A percentile compares a stretch with the other conserved stretches of the same genome.
Conservation (phyloP, 2,113 vertebrate genomes). For the Dissostichus mawsoni region DNA sequence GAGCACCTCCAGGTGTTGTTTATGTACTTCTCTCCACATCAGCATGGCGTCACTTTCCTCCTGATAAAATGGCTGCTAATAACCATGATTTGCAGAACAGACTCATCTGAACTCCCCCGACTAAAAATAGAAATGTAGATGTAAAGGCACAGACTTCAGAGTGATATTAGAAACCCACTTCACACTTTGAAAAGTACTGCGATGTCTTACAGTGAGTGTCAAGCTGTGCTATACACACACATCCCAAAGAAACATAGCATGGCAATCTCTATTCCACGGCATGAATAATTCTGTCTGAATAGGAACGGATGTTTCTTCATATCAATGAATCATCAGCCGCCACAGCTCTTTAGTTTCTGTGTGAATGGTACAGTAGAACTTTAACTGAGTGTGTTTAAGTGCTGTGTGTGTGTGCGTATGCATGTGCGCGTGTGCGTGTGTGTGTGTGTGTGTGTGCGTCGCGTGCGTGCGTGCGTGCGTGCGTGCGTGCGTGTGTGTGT, state of each 20-base stretch:
- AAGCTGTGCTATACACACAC: slow-evolving; percentile 68
- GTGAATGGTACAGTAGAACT: slow-evolving; percentile 50
- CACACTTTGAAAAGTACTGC: slow-evolving; percentile 77
- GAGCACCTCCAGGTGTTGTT: slow-evolving; percentile 71
- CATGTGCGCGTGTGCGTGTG: slow-evolving; percentile 8
- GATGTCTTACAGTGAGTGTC: slow-evolving; percentile 66
- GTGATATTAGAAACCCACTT: slow-evolving; percentile 72
- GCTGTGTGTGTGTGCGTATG: background rate
- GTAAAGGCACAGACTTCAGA: slow-evolving; percentile 73
- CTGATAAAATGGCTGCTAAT: slow-evolving; percentile 41
- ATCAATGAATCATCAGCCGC: slow-evolving; percentile 80
- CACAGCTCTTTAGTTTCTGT: slow-evolving; percentile 62
- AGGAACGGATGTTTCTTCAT: slow-evolving; percentile 76
- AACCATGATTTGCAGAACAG: slow-evolving; percentile 46
- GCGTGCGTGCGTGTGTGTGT: background rate
- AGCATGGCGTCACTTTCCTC: slow-evolving; percentile 27
- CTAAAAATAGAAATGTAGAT: slow-evolving; percentile 74
- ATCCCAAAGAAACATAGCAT: slow-evolving; percentile 73
- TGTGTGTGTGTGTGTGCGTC: background rate
- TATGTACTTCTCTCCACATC: slow-evolving; percentile 46
- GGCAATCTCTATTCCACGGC: slow-evolving; percentile 72
- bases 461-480: slow-evolving; percentile 10
- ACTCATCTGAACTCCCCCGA: slow-evolving; percentile 55
- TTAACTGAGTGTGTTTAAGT: slow-evolving; percentile 27
- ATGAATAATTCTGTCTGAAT: slow-evolving; percentile 86